Percentiles rank a stretch among this genome's conserved stretches.
phyloP scores from a whole-genome alignment of 2,888 invertebrate genomes.

The Agrotis segetum region DNA sequence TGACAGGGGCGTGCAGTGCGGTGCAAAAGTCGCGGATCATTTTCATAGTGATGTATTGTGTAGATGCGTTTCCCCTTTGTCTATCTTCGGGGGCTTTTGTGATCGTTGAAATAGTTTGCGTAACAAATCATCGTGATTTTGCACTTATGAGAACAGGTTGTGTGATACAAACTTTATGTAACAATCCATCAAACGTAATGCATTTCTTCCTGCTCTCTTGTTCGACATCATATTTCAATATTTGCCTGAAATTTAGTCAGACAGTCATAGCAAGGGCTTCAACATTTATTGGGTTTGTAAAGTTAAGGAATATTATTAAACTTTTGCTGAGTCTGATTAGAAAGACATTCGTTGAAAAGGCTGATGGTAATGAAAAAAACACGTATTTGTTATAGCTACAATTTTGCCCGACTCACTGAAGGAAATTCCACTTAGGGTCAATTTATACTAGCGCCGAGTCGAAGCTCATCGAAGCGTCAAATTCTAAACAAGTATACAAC shows the following conservation, averaged over 20 bases:
- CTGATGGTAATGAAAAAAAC: no score
- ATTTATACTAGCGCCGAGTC: no score
- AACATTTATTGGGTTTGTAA: no score
- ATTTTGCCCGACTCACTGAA: no score
- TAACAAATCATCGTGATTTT: conserved; percentile 50
- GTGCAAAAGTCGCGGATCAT: conserved; percentile 56
- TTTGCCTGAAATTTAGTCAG: neutral
- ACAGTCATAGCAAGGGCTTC: neutral
- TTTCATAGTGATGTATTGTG: conserved; percentile 55
- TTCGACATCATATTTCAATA: neutral
- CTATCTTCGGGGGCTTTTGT: conserved; percentile 33
- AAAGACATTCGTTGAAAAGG: no score
- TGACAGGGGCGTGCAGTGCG: conserved; percentile 35
- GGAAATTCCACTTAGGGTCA: no score
- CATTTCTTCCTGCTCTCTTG: neutral
- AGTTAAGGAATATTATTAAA: no score
- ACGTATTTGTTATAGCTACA: no score
- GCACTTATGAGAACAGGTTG: conserved; percentile 22
- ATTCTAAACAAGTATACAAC: no score
- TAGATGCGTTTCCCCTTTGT: conserved; percentile 52
- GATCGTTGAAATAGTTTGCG: conserved; percentile 42
- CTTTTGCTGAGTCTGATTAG: no score
- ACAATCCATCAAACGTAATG: conserved; percentile 21
- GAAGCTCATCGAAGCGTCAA: no score
- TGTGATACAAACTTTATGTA: conserved; percentile 3